Base-by-base conservation (phyloP, 1,140 invertebrate genomes). In the Anastrepha obliqua region DNA sequence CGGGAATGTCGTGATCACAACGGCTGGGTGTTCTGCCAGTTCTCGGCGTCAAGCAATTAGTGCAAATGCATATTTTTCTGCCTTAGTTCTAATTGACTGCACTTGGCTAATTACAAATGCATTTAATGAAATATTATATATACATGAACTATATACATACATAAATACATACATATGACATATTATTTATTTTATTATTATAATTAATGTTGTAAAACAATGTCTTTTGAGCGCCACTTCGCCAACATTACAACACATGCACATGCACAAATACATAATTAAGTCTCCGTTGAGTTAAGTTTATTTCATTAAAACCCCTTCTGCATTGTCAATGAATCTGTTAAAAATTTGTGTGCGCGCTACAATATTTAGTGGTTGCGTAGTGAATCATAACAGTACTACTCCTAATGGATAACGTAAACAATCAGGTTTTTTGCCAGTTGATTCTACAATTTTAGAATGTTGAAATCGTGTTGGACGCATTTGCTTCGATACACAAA, bases 151-250 rank as follows among this genome's bases (percentile, higher is more conserved):
- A 8, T 51, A 11, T 17, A 17, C 44, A 55, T 81, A 51, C 74
- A 29, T 62, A 62, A 15, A 4, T 1, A 62, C 1, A 8, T 15
- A 62, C n/a, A n/a, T 81, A 55, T 81, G 74, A 81, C 55, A 13
- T 51, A 81, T 55, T 55, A n/a, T 47, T 20, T 78, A 78, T n/a
- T 78, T 78, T 78, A 78, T 78, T 78, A 78, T 78, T 51, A 51
- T 81, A 55, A 81, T 81, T 55, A 81, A 2, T 70, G 60, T 62
- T 62, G 60, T 62, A 62, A 62, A 62, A 15, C 64, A 64, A 3
- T 70, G 42, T 15, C 64, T 29, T 74, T 74, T 13, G 11, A 64
- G 17, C 7, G 64, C 64, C 29, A 67, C 11, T 7, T 15, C 17
- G 17, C 29, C 29, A 17, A 64, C 17, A 64, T n/a, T n/a, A 17